Evolutionary conservation across 2,888 invertebrate genomes (phyloP), one percentile per base, ranked within the genome.

Genomic region (Plusia festucae): DNA sequence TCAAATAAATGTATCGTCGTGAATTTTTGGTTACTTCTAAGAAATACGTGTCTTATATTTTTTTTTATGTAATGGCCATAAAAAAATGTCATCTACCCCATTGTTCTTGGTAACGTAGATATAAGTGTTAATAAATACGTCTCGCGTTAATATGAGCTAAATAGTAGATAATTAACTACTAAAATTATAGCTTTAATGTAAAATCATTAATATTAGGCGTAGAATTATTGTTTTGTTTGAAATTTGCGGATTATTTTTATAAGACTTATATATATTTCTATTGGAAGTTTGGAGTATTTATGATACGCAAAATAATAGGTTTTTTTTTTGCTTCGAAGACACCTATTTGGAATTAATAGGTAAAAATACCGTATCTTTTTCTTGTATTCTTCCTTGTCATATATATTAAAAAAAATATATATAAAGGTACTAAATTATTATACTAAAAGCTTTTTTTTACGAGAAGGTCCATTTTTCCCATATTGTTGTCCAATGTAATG

Each of bases 141-240:
- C 53, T 78, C 61, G 72, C 65, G 76, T 73, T 74, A 70, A 69
- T 76, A 65, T 69, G 71, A 79, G 73, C 70, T 79, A 67, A 75
- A 67, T 54, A 68, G 76, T 81, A 73, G 69, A 61, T 11, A 8
- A 20, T 20, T 9, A 51, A 60, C 74, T 81, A 79, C 73, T 80
- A 81, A 81, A 81, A 75, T 73, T 59, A 72, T 81, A 81, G 81
- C 81, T 81, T 81, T 81, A 81, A 81, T 70, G 44, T 75, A 73
- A 77, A 71, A 70, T 71, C 70, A 81, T 73, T 79, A 80, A 76
- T 65, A 71, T 44, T 74, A 76, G 66, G 52, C 51, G 24, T 81
- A 68, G 46, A 34, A 60, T 66, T n/a, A n/a, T n/a, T 73, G 65
- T 78, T 81, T 74, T 74, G 72, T 79, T 79, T 76, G 66, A 63